Percentiles rank a stretch among this genome's conserved stretches.
Conservation (phyloP, 2,888 invertebrate species). For the Monoplex corrugatus region DNA sequence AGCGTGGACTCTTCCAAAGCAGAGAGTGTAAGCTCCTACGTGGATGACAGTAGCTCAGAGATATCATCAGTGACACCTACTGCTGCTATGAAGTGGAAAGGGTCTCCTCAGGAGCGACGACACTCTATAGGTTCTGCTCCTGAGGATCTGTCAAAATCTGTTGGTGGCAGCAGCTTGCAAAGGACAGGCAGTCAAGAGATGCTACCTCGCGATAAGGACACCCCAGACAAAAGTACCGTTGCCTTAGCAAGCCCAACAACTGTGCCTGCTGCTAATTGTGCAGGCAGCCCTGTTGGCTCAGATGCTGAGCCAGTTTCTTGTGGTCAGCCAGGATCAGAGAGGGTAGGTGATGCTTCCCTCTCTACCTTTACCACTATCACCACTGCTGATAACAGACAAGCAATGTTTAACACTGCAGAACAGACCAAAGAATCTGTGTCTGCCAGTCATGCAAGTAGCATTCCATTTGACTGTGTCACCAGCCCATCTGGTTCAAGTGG, state of each 20-base stretch:
- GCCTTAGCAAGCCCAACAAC: conserved; percentile 8
- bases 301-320: conserved; percentile 23
- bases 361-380: background rate
- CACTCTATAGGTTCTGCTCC: conserved; percentile 77
- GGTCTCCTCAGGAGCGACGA: conserved; percentile 71
- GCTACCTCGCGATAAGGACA: conserved; percentile 49
- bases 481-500: background rate
- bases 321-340: background rate
- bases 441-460: conserved; percentile 1
- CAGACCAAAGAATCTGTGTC: background rate
- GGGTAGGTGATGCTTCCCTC: background rate
- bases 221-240: background rate
- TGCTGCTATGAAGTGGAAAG: conserved; percentile 72
- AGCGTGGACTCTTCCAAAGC: conserved; percentile 49
- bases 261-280: conserved; percentile 40
- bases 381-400: background rate
- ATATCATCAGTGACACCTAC: conserved; percentile 36
- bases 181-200: conserved; percentile 69
- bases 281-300: conserved; percentile 25
- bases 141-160: conserved; percentile 63
- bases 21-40: conserved; percentile 39
- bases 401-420: background rate
- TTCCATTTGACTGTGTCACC: background rate
- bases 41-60: conserved; percentile 41
- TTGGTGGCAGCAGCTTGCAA: conserved; percentile 52